Base-by-base conservation (phyloP, 2,888 invertebrate species). In the Mythimna lalbum region DNA sequence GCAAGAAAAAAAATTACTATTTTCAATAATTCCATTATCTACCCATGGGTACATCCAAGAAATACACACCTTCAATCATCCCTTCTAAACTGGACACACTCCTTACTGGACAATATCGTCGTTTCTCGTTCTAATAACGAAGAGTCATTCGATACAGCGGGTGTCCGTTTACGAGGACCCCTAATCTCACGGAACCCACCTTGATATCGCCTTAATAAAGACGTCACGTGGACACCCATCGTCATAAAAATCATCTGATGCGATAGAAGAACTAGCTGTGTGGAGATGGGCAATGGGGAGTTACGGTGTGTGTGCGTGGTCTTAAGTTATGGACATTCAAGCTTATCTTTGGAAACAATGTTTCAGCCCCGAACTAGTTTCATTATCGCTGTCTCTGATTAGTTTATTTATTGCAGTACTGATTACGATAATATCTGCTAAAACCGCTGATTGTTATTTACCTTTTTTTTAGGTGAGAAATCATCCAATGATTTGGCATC, bases 121-220 rank as follows among this genome's bases (percentile, higher is more conserved):
- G 65, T 56, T 73, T 76, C 75, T 73, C 57, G 75, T 76, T 75
- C 73, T 81, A 76, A 80, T 82, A 85, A 78, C 73, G 78, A 50
- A 64, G 68, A 80, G 75, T 73, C 87, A 82, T 87, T 89, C 88
- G 85, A 82, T 88, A 86, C 91, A 88, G 89, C 89, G 89, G 89
- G 89, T 87, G 92, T 89, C 91, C 90, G 86, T 93, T 93, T 93
- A 93, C 90, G 93, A 92, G 78, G 82, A 81, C 63, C 88, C 90
- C 91, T 91, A 90, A 93, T 92, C 92, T 89, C 66, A 83, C 77
- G 84, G 87, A 77, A 87, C 89, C 90, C 90, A 93, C 93, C 91
- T 92, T 90, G 87, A 86, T 87, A 84, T 84, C 74, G 81, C 80
- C 88, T 90, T 93, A 92, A 93, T 93, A 92, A 85, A 91, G 90